Conservation (phyloP, 1,140 invertebrate species). For the Apis cerana region DNA sequence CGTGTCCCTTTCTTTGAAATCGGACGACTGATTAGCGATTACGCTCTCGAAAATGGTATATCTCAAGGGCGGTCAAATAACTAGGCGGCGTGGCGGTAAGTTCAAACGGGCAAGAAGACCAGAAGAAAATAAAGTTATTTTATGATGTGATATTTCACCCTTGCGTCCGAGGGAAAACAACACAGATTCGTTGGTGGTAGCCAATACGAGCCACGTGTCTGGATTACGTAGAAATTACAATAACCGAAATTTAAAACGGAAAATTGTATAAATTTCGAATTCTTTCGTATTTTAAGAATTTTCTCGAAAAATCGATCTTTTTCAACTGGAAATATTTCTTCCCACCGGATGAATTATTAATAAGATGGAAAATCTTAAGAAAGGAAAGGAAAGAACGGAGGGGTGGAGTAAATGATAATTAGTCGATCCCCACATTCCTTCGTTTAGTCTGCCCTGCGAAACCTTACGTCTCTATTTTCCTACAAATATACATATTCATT, state of each 20-base stretch:
- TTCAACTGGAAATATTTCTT: background rate
- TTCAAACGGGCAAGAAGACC: conserved; percentile 48
- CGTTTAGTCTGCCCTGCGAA: conserved; percentile 40
- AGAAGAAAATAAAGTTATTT: conserved; percentile 62
- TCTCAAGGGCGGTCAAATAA: conserved; percentile 58
- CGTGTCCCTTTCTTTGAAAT: conserved; percentile 52
- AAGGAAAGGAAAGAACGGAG: conserved; percentile 15
- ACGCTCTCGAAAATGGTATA: conserved; percentile 52
- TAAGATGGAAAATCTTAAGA: conserved; percentile 23
- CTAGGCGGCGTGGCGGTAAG: conserved; percentile 58
- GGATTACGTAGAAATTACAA: too few species aligned
- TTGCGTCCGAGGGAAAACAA: conserved; percentile 39
- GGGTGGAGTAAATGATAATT: conserved; percentile 50
- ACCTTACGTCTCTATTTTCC: conserved; percentile 56
- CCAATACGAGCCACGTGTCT: background rate
- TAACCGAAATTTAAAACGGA: background rate
- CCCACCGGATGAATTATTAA: conserved; percentile 61
- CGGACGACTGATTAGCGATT: conserved; percentile 60
- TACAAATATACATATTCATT: conserved; percentile 56
- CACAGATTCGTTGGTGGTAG: conserved; percentile 25
- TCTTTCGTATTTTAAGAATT: background rate
- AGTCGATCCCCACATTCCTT: conserved; percentile 26
- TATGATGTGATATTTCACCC: conserved; percentile 41
- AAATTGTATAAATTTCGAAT: background rate
- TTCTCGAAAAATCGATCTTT: background rate